These are phyloP conservation scores for Ostrea edulis DNA, from an alignment of 1,140 invertebrate genomes.

Conservation along the genomic window DNA sequence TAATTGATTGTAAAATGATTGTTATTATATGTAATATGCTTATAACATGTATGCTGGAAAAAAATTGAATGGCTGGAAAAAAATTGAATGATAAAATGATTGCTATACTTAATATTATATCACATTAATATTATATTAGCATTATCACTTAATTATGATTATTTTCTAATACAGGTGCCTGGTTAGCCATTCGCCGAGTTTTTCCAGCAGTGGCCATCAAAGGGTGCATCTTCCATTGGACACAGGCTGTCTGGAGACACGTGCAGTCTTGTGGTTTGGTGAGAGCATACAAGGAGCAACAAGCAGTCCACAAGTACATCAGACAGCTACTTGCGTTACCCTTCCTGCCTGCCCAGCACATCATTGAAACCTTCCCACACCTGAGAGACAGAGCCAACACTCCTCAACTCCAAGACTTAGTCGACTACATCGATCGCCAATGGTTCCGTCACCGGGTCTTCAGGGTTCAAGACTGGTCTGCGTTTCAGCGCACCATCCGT, in stretches of 20 bases:
- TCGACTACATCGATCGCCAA: neutral
- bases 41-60: neutral
- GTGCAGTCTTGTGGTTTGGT: neutral
- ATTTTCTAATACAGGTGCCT: slow-evolving; percentile 30
- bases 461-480: slow-evolving; percentile 5
- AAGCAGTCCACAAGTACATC: slow-evolving; percentile 5
- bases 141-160: neutral
- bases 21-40: neutral
- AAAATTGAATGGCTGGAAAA: neutral
- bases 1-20: neutral
- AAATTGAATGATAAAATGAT: neutral
- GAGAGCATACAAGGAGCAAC: neutral
- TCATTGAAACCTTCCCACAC: neutral
- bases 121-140: neutral
- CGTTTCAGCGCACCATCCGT: neutral
- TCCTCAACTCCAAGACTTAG: neutral
- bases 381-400: slow-evolving; percentile 12
- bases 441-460: neutral
- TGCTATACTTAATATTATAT: neutral
- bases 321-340: neutral
- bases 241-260: slow-evolving; percentile 48
- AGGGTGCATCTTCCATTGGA: slow-evolving; percentile 54
- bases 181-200: slow-evolving; percentile 46
- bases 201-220: slow-evolving; percentile 45
- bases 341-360: neutral